phyloP scores from a whole-genome alignment of 2,797 vertebrate species.

The Galaxias olidus region DNA sequence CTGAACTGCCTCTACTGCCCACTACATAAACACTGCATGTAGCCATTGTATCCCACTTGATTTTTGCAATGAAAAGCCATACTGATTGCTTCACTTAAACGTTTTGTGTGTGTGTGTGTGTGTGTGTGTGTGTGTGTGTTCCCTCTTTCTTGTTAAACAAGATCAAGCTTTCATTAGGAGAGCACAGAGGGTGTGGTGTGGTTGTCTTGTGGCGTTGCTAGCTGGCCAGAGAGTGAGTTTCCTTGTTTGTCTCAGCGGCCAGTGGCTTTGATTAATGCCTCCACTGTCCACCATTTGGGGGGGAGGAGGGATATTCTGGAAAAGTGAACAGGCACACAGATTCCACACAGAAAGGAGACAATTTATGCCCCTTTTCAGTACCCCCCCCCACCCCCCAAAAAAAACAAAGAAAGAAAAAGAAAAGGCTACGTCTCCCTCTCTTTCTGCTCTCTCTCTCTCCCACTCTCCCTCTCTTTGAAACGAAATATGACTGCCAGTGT shows the following conservation, averaged over 20 bases:
- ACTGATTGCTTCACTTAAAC: conserved; percentile 42
- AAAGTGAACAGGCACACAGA: conserved; percentile 23
- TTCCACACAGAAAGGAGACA: conserved; percentile 7
- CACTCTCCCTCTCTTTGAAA: conserved; percentile 23
- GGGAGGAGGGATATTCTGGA: conserved; percentile 29
- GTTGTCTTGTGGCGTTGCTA: conserved; percentile 24
- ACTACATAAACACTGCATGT: conserved; percentile 21
- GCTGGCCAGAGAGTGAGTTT: conserved; percentile 34
- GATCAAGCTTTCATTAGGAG: conserved; percentile 56
- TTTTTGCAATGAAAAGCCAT: conserved; percentile 27
- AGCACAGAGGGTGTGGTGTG: conserved; percentile 34
- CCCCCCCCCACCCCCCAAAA: conserved; percentile 9
- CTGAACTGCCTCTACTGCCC: conserved; percentile 37
- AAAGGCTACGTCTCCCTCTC: conserved; percentile 17
- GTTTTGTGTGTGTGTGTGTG: conserved; percentile 1
- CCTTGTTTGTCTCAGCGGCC: conserved; percentile 48
- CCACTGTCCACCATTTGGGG: conserved; percentile 40
- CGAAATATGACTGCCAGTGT: conserved; percentile 42
- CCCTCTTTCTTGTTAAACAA: conserved; percentile 39
- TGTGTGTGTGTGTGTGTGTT: neutral
- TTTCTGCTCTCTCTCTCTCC: no score
- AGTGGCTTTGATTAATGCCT: conserved; percentile 50
- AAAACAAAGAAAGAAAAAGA: conserved; percentile 26
- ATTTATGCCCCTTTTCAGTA: conserved; percentile 35
- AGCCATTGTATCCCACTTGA: conserved; percentile 32